Conservation (phyloP, 2,888 invertebrate genomes). For the Pediacus dermestoides region DNA sequence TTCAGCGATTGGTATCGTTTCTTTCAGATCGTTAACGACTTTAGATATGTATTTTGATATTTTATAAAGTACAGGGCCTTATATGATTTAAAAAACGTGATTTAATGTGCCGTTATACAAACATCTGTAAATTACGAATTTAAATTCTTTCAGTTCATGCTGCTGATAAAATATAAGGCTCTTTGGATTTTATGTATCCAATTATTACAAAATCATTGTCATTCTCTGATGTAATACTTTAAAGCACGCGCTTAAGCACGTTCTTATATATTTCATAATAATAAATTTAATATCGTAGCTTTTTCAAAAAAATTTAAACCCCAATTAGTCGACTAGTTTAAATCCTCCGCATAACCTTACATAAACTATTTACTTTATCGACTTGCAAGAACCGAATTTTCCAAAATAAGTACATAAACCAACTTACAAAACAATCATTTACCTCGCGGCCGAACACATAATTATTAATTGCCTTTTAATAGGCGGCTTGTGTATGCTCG, state of each 20-base stretch:
- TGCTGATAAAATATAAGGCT: constrained; percentile 13
- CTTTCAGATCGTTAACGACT: constrained; percentile 32
- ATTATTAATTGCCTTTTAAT: constrained; percentile 34
- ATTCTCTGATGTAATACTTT: constrained; percentile 4
- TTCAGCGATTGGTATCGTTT: constrained; percentile 30
- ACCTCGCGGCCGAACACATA: constrained; percentile 16
- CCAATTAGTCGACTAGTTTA: no score
- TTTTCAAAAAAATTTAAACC: no score
- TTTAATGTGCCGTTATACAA: constrained; percentile 19
- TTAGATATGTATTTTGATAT: constrained; percentile 33
- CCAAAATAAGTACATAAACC: no score
- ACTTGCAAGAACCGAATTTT: no score
- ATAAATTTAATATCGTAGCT: no score
- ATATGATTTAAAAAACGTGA: constrained; percentile 14
- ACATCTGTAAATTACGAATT: constrained; percentile 23
- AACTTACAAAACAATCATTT: constrained; percentile 10
- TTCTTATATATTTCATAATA: no score
- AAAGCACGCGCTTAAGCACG: no score
- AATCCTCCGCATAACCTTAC: no score
- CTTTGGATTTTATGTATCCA: constrained; percentile 17
- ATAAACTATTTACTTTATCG: no score
- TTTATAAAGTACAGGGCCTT: constrained; percentile 25
- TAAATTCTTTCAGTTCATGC: constrained; percentile 17
- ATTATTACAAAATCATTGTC: constrained; percentile 19
- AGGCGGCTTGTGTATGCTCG: constrained; percentile 27